A percentile compares a stretch with the other conserved stretches of the same genome.
Evolutionary conservation across 2,797 vertebrate genomes (phyloP).

Genomic region (Ctenopoma kingsleyae): DNA sequence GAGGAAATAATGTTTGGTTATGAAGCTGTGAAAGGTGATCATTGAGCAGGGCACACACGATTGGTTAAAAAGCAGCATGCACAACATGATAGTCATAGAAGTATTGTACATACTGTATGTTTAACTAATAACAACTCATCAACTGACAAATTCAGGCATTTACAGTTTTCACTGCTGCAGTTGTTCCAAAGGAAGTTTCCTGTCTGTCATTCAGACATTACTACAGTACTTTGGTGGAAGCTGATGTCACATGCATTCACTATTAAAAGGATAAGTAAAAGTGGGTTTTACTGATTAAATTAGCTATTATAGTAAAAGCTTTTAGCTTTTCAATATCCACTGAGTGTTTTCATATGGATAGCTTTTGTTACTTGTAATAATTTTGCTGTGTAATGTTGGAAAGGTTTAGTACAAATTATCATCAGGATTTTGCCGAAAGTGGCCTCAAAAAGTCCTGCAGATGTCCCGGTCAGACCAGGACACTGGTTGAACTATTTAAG

Average conservation of each 20-base stretch:
- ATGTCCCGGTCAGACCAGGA: conserved; percentile 3
- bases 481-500: background rate
- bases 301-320: background rate
- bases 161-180: background rate
- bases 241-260: background rate
- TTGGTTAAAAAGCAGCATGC: background rate
- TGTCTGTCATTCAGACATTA: conserved; percentile 2
- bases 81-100: background rate
- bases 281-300: background rate
- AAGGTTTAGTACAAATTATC: background rate
- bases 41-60: background rate
- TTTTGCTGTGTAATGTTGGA: background rate
- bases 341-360: background rate
- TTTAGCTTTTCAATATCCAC: conserved; percentile 6
- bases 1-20: too few relatives aligned
- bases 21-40: background rate
- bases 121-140: background rate
- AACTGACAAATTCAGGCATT: background rate
- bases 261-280: background rate
- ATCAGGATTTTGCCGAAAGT: conserved; percentile 1
- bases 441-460: background rate
- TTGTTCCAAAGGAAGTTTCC: background rate
- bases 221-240: background rate
- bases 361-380: background rate
- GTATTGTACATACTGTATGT: background rate